phyloP scores from a whole-genome alignment of 2,113 vertebrate genomes.

The Hippocampus abdominalis region DNA sequence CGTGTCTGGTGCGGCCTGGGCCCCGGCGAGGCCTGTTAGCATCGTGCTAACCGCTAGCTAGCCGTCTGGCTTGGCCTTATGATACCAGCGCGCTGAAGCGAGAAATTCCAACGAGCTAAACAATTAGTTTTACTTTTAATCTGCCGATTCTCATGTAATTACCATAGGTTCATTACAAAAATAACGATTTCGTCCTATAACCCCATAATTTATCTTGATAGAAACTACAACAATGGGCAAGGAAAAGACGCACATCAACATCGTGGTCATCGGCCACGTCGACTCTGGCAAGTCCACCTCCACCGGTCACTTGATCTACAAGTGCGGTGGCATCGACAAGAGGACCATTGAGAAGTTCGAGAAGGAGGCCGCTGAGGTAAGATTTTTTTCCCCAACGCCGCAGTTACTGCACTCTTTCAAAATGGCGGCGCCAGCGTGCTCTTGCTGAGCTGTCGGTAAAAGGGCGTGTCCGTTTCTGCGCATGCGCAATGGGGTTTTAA shows the following conservation, averaged over 20 bases:
- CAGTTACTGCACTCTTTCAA: slow-evolving; percentile 40
- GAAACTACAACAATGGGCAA: slow-evolving; percentile 75
- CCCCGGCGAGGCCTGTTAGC: slow-evolving; percentile 61
- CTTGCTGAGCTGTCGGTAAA: slow-evolving; percentile 33
- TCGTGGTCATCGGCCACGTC: slow-evolving; percentile 84
- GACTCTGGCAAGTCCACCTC: slow-evolving; percentile 82
- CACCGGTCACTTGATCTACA: slow-evolving; percentile 81
- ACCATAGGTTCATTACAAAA: too few relatives aligned
- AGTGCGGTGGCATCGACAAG: slow-evolving; percentile 82
- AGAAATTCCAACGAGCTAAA: background rate
- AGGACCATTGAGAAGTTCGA: slow-evolving; percentile 83
- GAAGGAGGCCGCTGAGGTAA: slow-evolving; percentile 79
- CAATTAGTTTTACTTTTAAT: background rate
- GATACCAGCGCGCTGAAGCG: background rate
- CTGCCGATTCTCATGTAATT: background rate
- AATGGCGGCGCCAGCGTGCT: slow-evolving; percentile 72
- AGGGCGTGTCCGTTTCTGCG: slow-evolving; percentile 44
- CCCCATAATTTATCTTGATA: background rate
- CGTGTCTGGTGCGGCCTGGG: slow-evolving; percentile 67
- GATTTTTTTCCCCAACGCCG: background rate
- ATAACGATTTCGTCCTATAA: too few relatives aligned
- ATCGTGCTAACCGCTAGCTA: slow-evolving; percentile 9
- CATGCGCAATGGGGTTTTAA: slow-evolving; percentile 57
- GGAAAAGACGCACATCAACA: slow-evolving; percentile 81
- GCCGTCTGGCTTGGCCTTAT: background rate